Evolutionary conservation across 2,797 vertebrate genomes (phyloP), one percentile per base, ranked within the genome.

Genomic region (Dermochelys coriacea): DNA sequence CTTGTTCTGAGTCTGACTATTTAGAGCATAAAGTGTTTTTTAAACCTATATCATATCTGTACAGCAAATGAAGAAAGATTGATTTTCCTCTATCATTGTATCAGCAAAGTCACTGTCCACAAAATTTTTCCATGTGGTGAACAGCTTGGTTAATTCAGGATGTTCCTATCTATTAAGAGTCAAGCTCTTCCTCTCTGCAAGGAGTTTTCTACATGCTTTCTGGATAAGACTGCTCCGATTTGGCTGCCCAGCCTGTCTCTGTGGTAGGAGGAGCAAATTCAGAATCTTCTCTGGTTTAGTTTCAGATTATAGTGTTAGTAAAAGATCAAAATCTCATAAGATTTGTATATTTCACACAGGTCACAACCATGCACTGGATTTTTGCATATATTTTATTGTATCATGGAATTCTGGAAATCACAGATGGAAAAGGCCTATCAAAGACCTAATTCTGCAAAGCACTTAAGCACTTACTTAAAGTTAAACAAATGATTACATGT

Each of bases 301-400:
- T 47, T 29, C 49, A 49, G 16, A 9, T 2, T 54, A 18, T 74
- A 49, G 8, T 8, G 8, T 57, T 84, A 82, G 41, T 14, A 84
- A 55, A 90, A 81, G 5, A 4, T 41, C 27, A 41, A 68, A 41
- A 5, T n/a, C 82, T 21, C 51, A 37, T 19, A 11, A 86, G 61
- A 1, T 45, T 59, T 71, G 51, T 12, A 19, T 18, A 27, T 85
- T 88, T 82, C 29, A 54, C 2, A 19, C 27, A 2, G 2, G 0
- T 18, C 19, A 11, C 1, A 3, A 8, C 12, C 4, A 50, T 4
- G 1, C 11, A 12, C 23, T 77, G 3, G 0, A 11, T 37, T 34
- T 80, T 41, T 5, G n/a, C 0, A 5, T 71, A 31, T 25, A 27
- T 51, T 71, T 23, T 79, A 5, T 6, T 37, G 3, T 49, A 77